Percentiles rank a stretch among this genome's conserved stretches.
Evolutionary conservation across 2,113 vertebrate species (phyloP).

Genomic region (Notothenia coriiceps): DNA sequence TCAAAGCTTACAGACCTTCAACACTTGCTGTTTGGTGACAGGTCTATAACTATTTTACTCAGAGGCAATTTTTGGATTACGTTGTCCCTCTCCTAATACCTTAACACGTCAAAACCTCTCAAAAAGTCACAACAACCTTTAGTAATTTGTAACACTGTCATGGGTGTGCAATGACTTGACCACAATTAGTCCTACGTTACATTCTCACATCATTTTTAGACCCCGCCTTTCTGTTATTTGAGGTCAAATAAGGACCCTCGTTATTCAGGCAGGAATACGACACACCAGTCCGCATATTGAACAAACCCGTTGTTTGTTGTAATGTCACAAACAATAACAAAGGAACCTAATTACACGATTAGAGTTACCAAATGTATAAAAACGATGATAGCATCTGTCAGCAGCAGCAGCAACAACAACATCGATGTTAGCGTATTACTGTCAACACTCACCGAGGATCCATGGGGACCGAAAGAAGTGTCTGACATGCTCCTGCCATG

Average conservation of each 20-base stretch:
- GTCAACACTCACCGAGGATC: constrained; percentile 77
- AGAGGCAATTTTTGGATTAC: rapidly evolving
- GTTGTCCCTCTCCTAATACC: not conserved
- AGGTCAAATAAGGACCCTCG: not conserved
- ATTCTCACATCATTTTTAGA: not conserved
- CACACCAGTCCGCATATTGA: rapidly evolving
- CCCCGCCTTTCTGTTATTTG: not conserved
- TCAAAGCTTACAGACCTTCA: not conserved
- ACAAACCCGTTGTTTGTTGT: not conserved
- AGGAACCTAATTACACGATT: not conserved
- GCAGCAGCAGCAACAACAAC: not conserved
- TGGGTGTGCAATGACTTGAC: not conserved
- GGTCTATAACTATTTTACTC: not conserved
- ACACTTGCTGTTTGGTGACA: not conserved
- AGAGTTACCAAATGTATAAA: not conserved
- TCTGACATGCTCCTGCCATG: constrained; percentile 61
- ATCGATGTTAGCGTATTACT: not conserved
- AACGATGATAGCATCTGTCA: constrained; percentile 12
- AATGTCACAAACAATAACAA: not conserved
- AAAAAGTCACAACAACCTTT: too few species aligned
- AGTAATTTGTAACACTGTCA: not conserved
- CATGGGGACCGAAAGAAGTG: constrained; percentile 74
- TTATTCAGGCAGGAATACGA: not conserved
- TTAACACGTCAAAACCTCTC: not conserved
- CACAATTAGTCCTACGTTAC: not conserved